Conservation (phyloP, 2,797 vertebrate genomes). For the Phylloscopus collybita region DNA sequence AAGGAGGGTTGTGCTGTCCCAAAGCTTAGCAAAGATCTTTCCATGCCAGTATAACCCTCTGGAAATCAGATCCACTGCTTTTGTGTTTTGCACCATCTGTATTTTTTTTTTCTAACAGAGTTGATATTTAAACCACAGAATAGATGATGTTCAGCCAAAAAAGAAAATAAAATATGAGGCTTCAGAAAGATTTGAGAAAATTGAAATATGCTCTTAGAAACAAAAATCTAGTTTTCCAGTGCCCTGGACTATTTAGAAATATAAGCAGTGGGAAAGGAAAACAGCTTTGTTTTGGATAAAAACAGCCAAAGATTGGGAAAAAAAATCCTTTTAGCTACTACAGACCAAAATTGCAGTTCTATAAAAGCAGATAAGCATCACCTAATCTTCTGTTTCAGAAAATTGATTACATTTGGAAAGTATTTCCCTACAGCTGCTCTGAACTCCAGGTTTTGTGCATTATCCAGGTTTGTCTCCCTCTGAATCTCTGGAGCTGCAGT, state of each 20-base stretch:
- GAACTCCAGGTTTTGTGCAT: background rate
- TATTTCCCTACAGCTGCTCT: background rate
- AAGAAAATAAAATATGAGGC: background rate
- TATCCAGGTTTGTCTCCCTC: background rate
- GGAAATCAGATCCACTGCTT: slow-evolving; percentile 18
- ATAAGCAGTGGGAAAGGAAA: background rate
- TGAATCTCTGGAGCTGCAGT: background rate
- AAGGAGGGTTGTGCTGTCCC: background rate
- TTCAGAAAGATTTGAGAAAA: background rate
- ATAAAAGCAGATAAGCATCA: background rate
- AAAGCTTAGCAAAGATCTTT: background rate
- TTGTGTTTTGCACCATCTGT: background rate
- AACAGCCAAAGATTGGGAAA: background rate
- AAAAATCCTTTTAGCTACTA: background rate
- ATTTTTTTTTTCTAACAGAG: background rate
- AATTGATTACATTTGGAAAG: background rate
- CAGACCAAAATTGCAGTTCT: background rate
- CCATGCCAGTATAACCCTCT: background rate
- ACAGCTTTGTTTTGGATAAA: background rate
- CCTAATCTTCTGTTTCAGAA: background rate
- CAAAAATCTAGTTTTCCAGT: background rate
- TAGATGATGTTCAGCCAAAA: background rate
- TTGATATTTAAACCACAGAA: slow-evolving; percentile 7
- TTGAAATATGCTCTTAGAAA: background rate
- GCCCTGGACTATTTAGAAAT: background rate